Base-by-base conservation (phyloP, 2,797 vertebrate species). In the Parambassis ranga region DNA sequence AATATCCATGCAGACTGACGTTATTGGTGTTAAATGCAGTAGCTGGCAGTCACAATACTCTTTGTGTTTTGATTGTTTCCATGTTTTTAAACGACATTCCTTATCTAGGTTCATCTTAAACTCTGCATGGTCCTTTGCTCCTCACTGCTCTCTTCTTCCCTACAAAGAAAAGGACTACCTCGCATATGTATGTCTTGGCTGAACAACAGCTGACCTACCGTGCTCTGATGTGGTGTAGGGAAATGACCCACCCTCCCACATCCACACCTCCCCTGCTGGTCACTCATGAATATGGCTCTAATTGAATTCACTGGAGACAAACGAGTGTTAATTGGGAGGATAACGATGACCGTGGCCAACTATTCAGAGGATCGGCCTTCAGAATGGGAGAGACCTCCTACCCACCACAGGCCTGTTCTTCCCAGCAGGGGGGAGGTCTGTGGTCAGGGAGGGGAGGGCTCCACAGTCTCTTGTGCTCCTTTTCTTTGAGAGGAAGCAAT, bases 321-420 rank as follows among this genome's bases (percentile, higher is more conserved):
- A 87, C 68, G 28, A 88, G 87, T 87, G 85, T 90, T 92, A 92
- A 91, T 91, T 90, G 90, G 87, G 84, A 90, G 84, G 85, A 88
- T 87, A 90, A 89, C 75, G 85, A 91, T 79, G 82, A 86, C 75
- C 30, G 18, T 51, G 13, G 74, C 66, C 63, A 51, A 57, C 77
- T 75, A 83, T 87, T 86, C 87, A 84, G 64, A 72, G 61, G 52
- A 18, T 49, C 16, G 8, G 63, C 52, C 73, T 71, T 65, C 43
- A 83, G 62, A 83, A 79, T 57, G 41, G 10, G 19, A 67, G 75
- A 27, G 76, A 61, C 50, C 69, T 62, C 76, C 79, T 49, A 61
- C 68, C 59, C 78, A 77, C 43, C 50, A 20, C 64, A 22, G 69
- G 72, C 63, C 85, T 85, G 87, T 86, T 83, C 79, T 77, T 80